phyloP scores from a whole-genome alignment of 2,888 invertebrate genomes.

The Aelia acuminata region DNA sequence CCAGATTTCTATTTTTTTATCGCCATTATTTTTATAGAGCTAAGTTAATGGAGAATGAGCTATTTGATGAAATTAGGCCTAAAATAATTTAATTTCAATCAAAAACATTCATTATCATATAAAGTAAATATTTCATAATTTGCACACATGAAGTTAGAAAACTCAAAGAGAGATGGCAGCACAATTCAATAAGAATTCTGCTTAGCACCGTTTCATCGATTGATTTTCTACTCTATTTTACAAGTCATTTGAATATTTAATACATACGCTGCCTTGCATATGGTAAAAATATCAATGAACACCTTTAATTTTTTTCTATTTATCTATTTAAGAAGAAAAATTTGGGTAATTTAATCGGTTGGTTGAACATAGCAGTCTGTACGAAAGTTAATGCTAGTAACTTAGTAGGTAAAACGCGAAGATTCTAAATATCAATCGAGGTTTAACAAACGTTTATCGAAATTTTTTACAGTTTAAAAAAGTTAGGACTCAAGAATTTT shows the following conservation, averaged over 20 bases:
- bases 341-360: not conserved
- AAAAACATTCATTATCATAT: too few species aligned
- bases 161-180: not conserved
- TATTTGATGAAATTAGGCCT: too few species aligned
- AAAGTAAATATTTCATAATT: too few species aligned
- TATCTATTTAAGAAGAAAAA: not conserved
- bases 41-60: too few species aligned
- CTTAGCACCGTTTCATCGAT: not conserved
- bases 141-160: not conserved
- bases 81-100: too few species aligned
- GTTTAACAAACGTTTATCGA: not conserved
- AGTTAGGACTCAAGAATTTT: too few species aligned
- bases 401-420: too few species aligned
- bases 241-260: conserved; percentile 51
- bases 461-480: too few species aligned
- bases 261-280: not conserved
- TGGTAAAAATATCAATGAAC: not conserved
- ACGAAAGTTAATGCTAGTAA: not conserved
- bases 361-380: not conserved
- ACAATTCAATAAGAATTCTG: not conserved
- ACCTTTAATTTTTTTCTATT: not conserved
- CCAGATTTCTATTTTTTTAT: too few species aligned
- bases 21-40: too few species aligned
- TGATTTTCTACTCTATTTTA: not conserved
- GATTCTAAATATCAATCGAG: not conserved